Base-by-base conservation (phyloP, 2,888 invertebrate genomes). In the Rhorus exstirpatorius region DNA sequence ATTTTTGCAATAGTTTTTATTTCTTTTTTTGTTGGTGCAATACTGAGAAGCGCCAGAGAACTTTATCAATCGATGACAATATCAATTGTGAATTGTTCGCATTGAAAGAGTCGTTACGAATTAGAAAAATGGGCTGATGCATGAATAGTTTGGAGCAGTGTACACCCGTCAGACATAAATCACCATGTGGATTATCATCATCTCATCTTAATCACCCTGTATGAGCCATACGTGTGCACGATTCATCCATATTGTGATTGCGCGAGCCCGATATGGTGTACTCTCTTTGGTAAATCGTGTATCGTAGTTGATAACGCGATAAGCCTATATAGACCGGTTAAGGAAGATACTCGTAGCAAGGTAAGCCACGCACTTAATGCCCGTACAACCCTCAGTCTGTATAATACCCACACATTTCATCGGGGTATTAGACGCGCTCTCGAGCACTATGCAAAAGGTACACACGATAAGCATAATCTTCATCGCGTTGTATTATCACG, bases 261-360 rank as follows among this genome's bases (percentile, higher is more conserved):
- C 7, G n/a, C 17, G 55, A 12, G 14, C 26, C 1, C n/a, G 10
- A 19, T 26, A 55, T 19, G 26, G 26, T 21, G 51, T 3, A 53
- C 35, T 14, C 7, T 41, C 63, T 21, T 21, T 60, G 17, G 14
- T n/a, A 21, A 67, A n/a, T 38, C 21, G 46, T 58, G 19, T 14
- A 35, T 21, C 49, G 14, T 41, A 17, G n/a, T 3, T 68, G 41
- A n/a, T 51, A 41, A 61, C 49, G 26, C 41, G 53, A 70, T 70
- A 68, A 70, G 61, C 51, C 21, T 44, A 7, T 63, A 41, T 12
- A 24, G 6, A 51, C 7, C 31, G 8, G 12, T 26, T 14, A 14
- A 68, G 26, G 70, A 60, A 77, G 61, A 70, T 61, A 12, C 77
- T 61, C 51, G 60, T 12, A 51, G 68, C 65, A 65, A 75, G 65